Base-by-base conservation (phyloP, 1,140 invertebrate genomes). In the Diploscapter pachys region DNA sequence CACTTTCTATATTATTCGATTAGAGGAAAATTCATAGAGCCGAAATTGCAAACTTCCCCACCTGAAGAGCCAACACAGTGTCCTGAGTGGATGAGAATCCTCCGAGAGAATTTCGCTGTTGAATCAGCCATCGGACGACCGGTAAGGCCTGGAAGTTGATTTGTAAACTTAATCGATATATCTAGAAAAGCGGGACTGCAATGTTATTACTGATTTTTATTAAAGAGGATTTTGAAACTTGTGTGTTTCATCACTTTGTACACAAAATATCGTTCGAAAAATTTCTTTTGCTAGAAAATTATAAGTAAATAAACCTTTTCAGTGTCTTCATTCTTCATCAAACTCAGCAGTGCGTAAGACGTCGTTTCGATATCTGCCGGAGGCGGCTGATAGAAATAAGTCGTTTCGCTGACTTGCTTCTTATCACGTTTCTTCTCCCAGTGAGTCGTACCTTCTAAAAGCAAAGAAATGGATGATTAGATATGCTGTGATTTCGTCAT, bases 301-400 rank as follows among this genome's bases (percentile, higher is more conserved):
- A n/a, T 6, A 48, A 31, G 31, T 31, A 31, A 31, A 31, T 31
- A 31, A 5, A 71, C 69, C 4, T 4, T 55, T 8, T 72, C 71
- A 4, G 75, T 66, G 9, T 92, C 87, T 73, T 90, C 79, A 67
- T 82, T 80, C 81, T 89, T 89, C 8, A 91, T 81, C 9, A 90
- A 86, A 8, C 91, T 88, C 55, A 92, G 83, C 50, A 92, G 86
- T 0, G 90, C 92, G 87, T 95, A 96, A 0, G 93, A 72, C 0
- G 93, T 93, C 85, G 93, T 93, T 85, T 93, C 91, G 11, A 95
- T 90, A 78, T 93, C 92, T 2, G 92, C 89, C n/a, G 91, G 91
- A 59, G 90, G 89, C 4, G 91, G 89, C 56, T 90, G 64, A 5
- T 57, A 73, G 59, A 71, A 68, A 48, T 68, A 68, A 11, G 48